Conservation (phyloP, 2,113 vertebrate genomes). For the Ochotona princeps region DNA sequence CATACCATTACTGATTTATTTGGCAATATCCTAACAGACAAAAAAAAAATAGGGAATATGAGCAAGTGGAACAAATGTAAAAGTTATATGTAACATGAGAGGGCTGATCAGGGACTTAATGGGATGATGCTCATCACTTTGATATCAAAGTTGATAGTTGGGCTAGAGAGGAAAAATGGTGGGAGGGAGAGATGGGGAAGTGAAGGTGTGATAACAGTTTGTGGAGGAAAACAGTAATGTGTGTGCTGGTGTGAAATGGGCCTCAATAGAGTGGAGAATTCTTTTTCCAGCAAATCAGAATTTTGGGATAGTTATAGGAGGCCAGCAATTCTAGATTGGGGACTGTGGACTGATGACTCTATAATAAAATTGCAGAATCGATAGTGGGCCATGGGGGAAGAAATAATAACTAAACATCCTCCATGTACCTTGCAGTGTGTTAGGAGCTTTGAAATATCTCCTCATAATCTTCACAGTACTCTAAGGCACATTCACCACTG, state of each 20-base stretch:
- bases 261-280: not conserved
- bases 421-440: not conserved
- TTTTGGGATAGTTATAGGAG: not conserved
- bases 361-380: not conserved
- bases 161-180: not conserved
- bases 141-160: conserved; percentile 8
- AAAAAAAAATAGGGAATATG: not conserved
- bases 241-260: not conserved
- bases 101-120: not conserved
- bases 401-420: not conserved
- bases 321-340: not conserved
- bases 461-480: not conserved
- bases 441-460: not conserved
- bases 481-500: not conserved
- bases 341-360: not conserved
- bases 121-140: not conserved
- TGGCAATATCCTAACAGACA: conserved; percentile 40
- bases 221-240: not conserved
- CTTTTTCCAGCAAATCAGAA: not conserved
- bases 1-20: not conserved
- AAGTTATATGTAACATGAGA: not conserved
- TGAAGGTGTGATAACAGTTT: not conserved
- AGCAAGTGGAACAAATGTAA: not conserved
- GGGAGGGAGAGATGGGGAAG: not conserved
- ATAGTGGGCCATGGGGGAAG: not conserved